Base-by-base conservation (phyloP, 2,113 vertebrate species). In the Elgaria multicarinata region DNA sequence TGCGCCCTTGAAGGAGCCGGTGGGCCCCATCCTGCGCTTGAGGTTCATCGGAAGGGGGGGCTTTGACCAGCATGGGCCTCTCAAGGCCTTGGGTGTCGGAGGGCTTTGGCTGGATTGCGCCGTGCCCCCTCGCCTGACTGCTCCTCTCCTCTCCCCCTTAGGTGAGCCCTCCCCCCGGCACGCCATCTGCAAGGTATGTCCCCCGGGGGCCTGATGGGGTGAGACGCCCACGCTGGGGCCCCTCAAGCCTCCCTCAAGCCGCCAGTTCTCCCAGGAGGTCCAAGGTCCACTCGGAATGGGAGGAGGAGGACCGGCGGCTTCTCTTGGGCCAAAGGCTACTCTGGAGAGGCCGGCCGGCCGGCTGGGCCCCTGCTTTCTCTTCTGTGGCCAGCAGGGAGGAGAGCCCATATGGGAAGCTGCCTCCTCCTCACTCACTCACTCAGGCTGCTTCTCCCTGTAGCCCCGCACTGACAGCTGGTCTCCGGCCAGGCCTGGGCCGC, bases 131-230 rank as follows among this genome's bases (percentile, higher is more conserved):
- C 0, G 8, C 33, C 80, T 75, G 18, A 74, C 72, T 3, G 2
- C 13, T 3, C 42, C 55, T 79, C 71, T n/a, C n/a, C 12, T 74
- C 89, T 79, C 33, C 86, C n/a, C 90, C 80, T 91, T 89, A 97
- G 97, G 97, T 94, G 96, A 91, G 4, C 83, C 89, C 79, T 44
- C 90, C 39, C 88, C 95, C 92, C 96, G 96, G 88, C 96, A 96
- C 2, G 2, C 96, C 44, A 96, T 97, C 91, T 97, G 96, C 95
- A 97, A 97, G 97, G 97, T 97, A 93, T 95, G 97, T 96, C 90
- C 85, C 46, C n/a, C n/a, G n/a, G 0, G 12, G 4, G 33, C n/a
- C 7, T 55, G 16, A 26, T 14, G 3, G 6, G 67, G 1, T 2
- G 16, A 2, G 50, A 55, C 46, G 14, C 76, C 0, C 31, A 12